Base-by-base conservation (phyloP, 2,797 vertebrate species). In the Halcyon smyrnensis region DNA sequence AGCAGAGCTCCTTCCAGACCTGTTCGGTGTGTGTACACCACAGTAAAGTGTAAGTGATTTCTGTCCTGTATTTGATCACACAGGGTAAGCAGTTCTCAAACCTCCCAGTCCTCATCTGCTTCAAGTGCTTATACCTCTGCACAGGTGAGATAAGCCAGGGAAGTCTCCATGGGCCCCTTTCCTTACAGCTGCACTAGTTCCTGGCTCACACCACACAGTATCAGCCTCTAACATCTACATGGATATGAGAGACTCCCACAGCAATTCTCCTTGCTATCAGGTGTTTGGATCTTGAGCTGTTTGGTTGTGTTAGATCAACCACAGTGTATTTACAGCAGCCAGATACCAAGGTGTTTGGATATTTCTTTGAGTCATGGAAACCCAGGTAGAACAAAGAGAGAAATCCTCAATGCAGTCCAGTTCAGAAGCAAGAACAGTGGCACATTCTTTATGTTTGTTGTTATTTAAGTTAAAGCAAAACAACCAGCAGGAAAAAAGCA, bases 361-460 rank as follows among this genome's bases (percentile, higher is more conserved):
- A 24, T 48, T 62, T 54, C 83, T 91, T 75, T 65, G 53, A 68
- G 62, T 43, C 46, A 24, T 8, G 10, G 65, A 90, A 81, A 86
- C 41, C 60, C 37, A 73, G 28, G 87, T 75, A 78, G 76, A 93
- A 50, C 67, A 83, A 90, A 91, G 78, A 71, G 20, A 64, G 10
- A 59, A 75, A 80, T 65, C 32, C 41, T 93, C 1, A 0, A 7
- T 43, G 28, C 19, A 60, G n/a, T 13, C 46, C 4, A 2, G 63
- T 54, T 91, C 73, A 95, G 74, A 96, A 79, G 45, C 37, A 91
- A 56, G 82, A 88, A 3, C 50, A 19, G n/a, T 79, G 63, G 64
- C 73, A 74, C 0, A 0, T 2, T 57, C 27, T 36, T 76, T 36
- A 6, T 43, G 27, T 57, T 71, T 87, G 53, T 36, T 87, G 25